Evolutionary conservation across 1,140 invertebrate genomes (phyloP), one percentile per base, ranked within the genome.

Genomic region (Leptinotarsa defecta): DNA sequence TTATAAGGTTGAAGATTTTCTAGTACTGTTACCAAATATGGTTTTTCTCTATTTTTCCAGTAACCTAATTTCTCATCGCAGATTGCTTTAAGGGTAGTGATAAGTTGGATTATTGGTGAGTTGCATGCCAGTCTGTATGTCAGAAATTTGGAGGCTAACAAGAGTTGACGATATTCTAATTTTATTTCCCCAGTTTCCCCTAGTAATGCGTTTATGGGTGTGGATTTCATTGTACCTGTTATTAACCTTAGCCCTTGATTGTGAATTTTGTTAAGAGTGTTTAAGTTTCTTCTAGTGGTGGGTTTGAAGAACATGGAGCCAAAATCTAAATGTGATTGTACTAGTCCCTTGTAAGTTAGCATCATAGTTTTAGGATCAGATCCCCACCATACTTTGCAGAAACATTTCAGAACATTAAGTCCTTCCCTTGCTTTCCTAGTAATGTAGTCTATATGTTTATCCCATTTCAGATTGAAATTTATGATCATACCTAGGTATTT

Each of bases 341-440:
- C 48, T n/a, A 71, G 5, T 11, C 74, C 74, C 6, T 71, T 71
- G 48, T 19, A 73, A 19, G 57, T 17, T 19, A 61, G 43, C 8
- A 68, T 24, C 20, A 75, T 34, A 2, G 49, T 63, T 20, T 75
- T 69, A 1, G 24, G 43, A 27, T 75, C 74, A 6, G 74, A 34
- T 61, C 68, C 74, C 74, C 74, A 75, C 74, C 74, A 75, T 62
- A 64, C 63, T 62, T 49, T 75, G 15, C 24, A 48, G 19, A 75
- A 20, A n/a, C 22, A n/a, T 34, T 48, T 69, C 67, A 75, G 72
- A 27, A 34, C 34, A 61, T 75, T 75, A 8, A 75, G 52, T 15
- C 67, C 68, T 22, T 22, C 27, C 17, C 17, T 27, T 19, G 68
- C 61, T 62, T 64, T 75, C 0, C 11, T 19, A 6, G 17, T 15